Evolutionary conservation across 2,113 vertebrate species (phyloP).

Genomic region (Trematomus loennbergii): DNA sequence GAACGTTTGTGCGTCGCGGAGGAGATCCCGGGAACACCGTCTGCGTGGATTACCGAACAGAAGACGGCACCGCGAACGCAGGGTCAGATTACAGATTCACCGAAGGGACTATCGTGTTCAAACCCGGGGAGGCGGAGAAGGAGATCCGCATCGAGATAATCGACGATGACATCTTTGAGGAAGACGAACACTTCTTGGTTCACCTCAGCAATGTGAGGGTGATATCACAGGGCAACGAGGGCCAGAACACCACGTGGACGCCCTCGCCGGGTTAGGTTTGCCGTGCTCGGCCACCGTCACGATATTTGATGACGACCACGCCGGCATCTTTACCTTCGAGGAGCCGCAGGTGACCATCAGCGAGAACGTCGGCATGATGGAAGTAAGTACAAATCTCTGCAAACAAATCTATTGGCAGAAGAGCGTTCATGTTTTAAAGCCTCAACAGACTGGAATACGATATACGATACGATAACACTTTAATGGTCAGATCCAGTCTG

Average conservation of each 20-base stretch:
- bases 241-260: conserved; percentile 75
- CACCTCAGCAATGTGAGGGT: conserved; percentile 92
- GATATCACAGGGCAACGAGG: conserved; percentile 75
- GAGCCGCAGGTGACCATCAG: conserved; percentile 89
- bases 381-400: no score
- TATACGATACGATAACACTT: no score
- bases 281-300: conserved; percentile 91
- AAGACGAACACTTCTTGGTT: conserved; percentile 96
- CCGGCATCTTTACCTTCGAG: conserved; percentile 96
- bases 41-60: conserved; percentile 91
- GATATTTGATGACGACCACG: conserved; percentile 96
- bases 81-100: conserved; percentile 94
- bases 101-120: conserved; percentile 90
- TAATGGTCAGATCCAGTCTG: no score
- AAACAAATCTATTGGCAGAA: no score
- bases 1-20: conserved; percentile 90
- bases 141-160: conserved; percentile 94
- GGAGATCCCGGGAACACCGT: conserved; percentile 89
- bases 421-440: no score
- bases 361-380: conserved; percentile 94
- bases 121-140: conserved; percentile 93
- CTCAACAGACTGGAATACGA: no score
- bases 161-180: conserved; percentile 97
- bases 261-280: conserved; percentile 86
- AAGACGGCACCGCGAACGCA: conserved; percentile 94